phyloP scores from a whole-genome alignment of 2,797 vertebrate genomes.

The Oophaga sylvatica region DNA sequence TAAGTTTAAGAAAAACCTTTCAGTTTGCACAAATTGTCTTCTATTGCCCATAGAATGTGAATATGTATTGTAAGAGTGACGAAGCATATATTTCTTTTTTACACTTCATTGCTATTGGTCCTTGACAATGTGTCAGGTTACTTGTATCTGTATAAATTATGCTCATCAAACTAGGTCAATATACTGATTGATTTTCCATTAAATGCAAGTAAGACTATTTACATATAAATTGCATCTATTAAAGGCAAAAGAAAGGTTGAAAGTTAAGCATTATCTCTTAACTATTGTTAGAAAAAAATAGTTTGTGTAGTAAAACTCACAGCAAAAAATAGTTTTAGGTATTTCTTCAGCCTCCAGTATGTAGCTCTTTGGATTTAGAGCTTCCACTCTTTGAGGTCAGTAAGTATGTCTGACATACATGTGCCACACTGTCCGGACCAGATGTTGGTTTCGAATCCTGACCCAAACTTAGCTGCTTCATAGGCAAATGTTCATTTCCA shows the following conservation, averaged over 20 bases:
- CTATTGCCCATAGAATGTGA: not conserved
- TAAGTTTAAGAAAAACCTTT: not conserved
- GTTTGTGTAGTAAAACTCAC: too few species aligned
- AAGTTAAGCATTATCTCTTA: not conserved
- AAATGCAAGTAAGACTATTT: conserved; percentile 45
- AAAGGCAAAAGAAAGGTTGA: not conserved
- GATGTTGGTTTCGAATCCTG: too few species aligned
- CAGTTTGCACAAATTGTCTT: not conserved
- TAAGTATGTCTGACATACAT: too few species aligned
- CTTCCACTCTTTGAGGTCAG: too few species aligned
- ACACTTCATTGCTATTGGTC: not conserved
- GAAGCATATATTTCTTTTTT: not conserved
- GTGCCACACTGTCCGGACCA: too few species aligned
- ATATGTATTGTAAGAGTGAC: not conserved
- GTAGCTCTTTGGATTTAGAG: too few species aligned
- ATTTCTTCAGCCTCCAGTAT: too few species aligned
- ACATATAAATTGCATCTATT: conserved; percentile 52
- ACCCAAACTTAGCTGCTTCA: too few species aligned
- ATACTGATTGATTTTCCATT: conserved; percentile 44
- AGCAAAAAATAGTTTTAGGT: too few species aligned
- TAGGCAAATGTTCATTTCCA: too few species aligned
- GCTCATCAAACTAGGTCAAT: conserved; percentile 22
- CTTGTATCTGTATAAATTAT: conserved; percentile 3
- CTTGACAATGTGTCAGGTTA: conserved; percentile 19
- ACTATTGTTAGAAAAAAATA: not conserved